Evolutionary conservation across 35 echinoderm and acorn worm species (phyloP).

Genomic region (Ophioderma brevispina): DNA sequence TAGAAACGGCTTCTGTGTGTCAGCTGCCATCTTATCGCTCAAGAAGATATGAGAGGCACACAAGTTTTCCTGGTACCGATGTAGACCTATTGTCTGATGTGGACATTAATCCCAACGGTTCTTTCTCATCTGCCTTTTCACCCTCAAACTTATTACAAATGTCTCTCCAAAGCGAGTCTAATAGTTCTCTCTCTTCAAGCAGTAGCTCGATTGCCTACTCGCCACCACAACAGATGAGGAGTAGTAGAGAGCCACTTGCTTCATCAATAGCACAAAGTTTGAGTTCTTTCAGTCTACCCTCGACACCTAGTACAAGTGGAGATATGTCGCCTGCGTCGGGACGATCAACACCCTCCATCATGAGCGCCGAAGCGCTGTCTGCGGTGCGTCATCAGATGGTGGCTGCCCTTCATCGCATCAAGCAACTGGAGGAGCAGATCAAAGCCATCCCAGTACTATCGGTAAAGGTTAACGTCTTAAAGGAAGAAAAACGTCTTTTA

Average conservation of each 20-base stretch:
- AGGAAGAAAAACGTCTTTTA: constrained; percentile 95
- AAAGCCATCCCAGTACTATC: constrained; percentile 88
- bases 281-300: neutral
- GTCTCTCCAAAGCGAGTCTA: constrained; percentile 68
- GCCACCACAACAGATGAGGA: neutral
- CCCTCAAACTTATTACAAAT: constrained; percentile 34
- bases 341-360: constrained; percentile 83
- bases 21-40: neutral
- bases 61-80: neutral
- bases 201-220: constrained; percentile 45
- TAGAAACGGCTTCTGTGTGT: neutral
- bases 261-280: neutral
- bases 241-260: constrained; percentile 11
- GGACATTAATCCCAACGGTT: constrained; percentile 15
- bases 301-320: constrained; percentile 20
- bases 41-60: neutral
- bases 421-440: constrained; percentile 89
- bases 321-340: constrained; percentile 55
- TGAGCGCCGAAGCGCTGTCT: constrained; percentile 68
- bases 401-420: constrained; percentile 66
- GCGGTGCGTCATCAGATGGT: constrained; percentile 94
- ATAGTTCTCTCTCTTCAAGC: constrained; percentile 83
- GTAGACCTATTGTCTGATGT: constrained; percentile 18
- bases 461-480: constrained; percentile 88
- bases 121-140: constrained; percentile 21